Conservation (phyloP, 1,140 invertebrate genomes). For the Drosophila takahashii region DNA sequence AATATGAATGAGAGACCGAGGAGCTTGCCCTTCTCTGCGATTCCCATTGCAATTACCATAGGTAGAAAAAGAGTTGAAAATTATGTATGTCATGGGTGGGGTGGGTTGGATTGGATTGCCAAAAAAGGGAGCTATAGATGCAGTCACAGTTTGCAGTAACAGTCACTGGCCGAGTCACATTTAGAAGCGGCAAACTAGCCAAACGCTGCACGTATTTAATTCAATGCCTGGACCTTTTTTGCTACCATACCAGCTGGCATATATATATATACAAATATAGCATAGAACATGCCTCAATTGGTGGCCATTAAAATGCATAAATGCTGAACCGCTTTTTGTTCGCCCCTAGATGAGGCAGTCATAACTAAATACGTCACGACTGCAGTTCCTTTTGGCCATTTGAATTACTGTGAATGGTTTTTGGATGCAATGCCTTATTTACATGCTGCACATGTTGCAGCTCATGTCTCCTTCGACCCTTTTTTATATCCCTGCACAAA, state of each 20-base stretch:
- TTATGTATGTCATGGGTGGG: constrained; percentile 52
- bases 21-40: constrained; percentile 5
- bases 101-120: constrained; percentile 25
- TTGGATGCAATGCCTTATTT: constrained; percentile 48
- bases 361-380: constrained; percentile 53
- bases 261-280: constrained; percentile 10
- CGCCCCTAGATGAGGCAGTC: constrained; percentile 25
- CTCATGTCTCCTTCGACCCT: constrained; percentile 8
- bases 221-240: constrained; percentile 46
- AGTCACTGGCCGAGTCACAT: constrained; percentile 24
- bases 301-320: constrained; percentile 80
- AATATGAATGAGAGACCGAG: constrained; percentile 68
- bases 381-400: constrained; percentile 48
- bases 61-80: constrained; percentile 62
- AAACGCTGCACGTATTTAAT: constrained; percentile 48
- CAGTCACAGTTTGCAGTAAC: constrained; percentile 33
- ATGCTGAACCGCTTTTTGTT: constrained; percentile 59
- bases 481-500: constrained; percentile 15
- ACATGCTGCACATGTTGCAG: constrained; percentile 56
- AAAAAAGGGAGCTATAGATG: constrained; percentile 19
- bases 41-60: constrained; percentile 54
- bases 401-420: constrained; percentile 56
- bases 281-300: constrained; percentile 67
- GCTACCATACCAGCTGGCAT: constrained; percentile 33
- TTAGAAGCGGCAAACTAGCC: constrained; percentile 26